Evolutionary conservation across 2,888 invertebrate species (phyloP).

Genomic region (Dione vanillae): DNA sequence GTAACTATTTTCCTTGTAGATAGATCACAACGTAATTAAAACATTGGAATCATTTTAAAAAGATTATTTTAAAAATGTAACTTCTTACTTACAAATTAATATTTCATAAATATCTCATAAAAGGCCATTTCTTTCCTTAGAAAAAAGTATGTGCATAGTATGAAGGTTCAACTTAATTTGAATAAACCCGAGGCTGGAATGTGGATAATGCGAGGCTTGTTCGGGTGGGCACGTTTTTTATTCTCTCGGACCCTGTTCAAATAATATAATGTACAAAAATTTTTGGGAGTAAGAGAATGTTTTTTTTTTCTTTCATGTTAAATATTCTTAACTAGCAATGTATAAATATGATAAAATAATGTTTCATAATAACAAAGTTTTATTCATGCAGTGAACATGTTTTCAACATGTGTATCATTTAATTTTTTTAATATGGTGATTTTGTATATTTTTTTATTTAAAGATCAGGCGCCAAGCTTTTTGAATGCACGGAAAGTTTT

Average conservation of each 20-base stretch:
- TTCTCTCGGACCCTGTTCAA: slow-evolving; percentile 46
- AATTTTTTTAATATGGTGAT: slow-evolving; percentile 19
- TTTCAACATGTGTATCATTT: not conserved
- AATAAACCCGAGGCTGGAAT: slow-evolving; percentile 62
- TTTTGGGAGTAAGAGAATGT: slow-evolving; percentile 16
- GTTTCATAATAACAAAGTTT: no score
- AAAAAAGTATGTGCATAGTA: not conserved
- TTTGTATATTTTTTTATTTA: not conserved
- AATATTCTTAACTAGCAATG: not conserved
- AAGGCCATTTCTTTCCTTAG: no score
- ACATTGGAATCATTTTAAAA: not conserved
- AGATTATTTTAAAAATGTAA: not conserved
- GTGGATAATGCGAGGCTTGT: slow-evolving; percentile 57
- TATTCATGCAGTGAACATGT: slow-evolving; percentile 1
- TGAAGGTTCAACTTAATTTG: slow-evolving; percentile 53
- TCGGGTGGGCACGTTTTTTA: slow-evolving; percentile 58
- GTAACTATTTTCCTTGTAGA: not conserved
- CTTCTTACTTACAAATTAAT: not conserved
- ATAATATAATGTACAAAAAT: slow-evolving; percentile 43
- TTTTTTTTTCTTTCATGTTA: not conserved
- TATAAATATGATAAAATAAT: no score
- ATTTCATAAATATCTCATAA: no score
- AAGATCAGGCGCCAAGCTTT: not conserved
- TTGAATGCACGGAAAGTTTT: slow-evolving; percentile 7
- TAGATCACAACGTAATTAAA: not conserved